phyloP scores from a whole-genome alignment of 1,140 invertebrate genomes.

The Hylaeus volcanicus region DNA sequence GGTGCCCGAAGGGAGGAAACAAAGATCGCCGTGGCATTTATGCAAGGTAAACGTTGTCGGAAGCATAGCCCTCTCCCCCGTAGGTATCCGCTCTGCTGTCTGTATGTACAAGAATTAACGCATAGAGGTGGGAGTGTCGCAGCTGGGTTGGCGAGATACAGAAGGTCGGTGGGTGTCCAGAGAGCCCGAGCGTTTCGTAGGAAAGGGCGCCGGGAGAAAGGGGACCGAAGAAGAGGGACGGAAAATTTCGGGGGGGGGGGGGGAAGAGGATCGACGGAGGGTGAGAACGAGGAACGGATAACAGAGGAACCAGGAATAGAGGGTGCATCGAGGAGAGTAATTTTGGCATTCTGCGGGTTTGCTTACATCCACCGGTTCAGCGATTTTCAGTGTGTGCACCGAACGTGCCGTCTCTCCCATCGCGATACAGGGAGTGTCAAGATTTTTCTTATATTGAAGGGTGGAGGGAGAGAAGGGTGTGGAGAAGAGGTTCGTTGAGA shows the following conservation, averaged over 20 bases:
- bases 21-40: constrained; percentile 62
- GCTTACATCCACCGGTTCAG: constrained; percentile 77
- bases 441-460: constrained; percentile 17
- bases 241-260: constrained; percentile 6
- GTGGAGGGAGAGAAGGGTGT: too few relatives aligned
- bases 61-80: constrained; percentile 44
- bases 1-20: constrained; percentile 46
- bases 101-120: constrained; percentile 76
- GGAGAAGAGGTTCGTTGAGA: too few relatives aligned
- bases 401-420: constrained; percentile 45
- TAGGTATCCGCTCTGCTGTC: constrained; percentile 58
- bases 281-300: constrained; percentile 69
- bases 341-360: constrained; percentile 78
- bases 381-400: constrained; percentile 64
- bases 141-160: constrained; percentile 74
- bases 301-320: constrained; percentile 68
- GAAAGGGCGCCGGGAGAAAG: constrained; percentile 19
- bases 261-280: constrained; percentile 43
- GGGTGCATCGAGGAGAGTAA: constrained; percentile 78
- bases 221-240: constrained; percentile 32
- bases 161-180: constrained; percentile 66
- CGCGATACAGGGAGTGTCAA: constrained; percentile 8
- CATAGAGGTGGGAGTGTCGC: constrained; percentile 76
- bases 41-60: constrained; percentile 67
- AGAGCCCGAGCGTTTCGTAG: constrained; percentile 42